A percentile compares a stretch with the other conserved stretches of the same genome.
Evolutionary conservation across 2,888 invertebrate genomes (phyloP).

Genomic region (Macaria notata): DNA sequence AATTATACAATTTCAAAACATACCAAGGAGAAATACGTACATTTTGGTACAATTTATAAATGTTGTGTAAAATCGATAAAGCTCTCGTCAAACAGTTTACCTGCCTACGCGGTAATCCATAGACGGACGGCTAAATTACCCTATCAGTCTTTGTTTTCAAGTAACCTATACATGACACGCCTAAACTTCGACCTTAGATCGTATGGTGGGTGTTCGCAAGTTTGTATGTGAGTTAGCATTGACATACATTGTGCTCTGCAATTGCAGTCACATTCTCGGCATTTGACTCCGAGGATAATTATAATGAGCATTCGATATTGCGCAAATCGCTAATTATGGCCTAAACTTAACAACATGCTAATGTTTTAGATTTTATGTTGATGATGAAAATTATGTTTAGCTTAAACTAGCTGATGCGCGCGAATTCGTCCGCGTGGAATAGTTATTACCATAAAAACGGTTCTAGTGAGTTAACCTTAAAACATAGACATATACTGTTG

Average conservation of each 20-base stretch:
- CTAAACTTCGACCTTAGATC: conserved; percentile 59
- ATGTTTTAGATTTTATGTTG: no score
- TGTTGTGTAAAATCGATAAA: background rate
- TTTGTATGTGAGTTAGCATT: conserved; percentile 62
- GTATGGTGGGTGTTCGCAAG: conserved; percentile 58
- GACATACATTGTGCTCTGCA: conserved; percentile 65
- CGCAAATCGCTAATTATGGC: conserved; percentile 33
- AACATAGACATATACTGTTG: no score
- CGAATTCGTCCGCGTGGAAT: no score
- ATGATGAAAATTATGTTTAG: no score
- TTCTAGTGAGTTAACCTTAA: no score
- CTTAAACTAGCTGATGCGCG: no score
- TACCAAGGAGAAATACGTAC: no score
- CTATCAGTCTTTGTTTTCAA: conserved; percentile 50
- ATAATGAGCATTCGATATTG: conserved; percentile 50
- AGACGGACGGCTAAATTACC: conserved; percentile 48
- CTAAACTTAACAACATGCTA: no score
- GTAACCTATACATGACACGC: conserved; percentile 47
- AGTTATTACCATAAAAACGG: no score
- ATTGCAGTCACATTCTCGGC: conserved; percentile 58
- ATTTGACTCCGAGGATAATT: conserved; percentile 50
- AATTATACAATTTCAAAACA: no score
- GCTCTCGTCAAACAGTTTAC: conserved; percentile 26
- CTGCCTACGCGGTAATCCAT: conserved; percentile 27
- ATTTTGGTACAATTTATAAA: no score